Conservation (phyloP, 2,113 vertebrate species). For the Panurus biarmicus region DNA sequence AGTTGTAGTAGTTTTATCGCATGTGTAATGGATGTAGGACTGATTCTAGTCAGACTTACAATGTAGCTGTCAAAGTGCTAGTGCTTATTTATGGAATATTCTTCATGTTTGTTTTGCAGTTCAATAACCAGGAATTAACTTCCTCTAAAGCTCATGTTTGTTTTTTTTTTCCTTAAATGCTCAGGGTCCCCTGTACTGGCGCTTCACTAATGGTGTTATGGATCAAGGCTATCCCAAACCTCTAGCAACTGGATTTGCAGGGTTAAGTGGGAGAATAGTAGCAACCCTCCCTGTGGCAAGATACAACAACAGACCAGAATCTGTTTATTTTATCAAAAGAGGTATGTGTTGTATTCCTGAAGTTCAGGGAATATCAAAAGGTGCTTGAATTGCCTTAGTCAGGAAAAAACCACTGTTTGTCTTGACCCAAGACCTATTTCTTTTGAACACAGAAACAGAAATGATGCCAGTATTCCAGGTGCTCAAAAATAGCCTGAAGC, state of each 20-base stretch:
- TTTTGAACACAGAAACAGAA: neutral
- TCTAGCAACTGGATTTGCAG: slow-evolving; percentile 80
- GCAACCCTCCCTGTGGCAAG: slow-evolving; percentile 85
- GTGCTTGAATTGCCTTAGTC: neutral
- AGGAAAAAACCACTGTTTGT: neutral
- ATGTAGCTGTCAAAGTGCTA: neutral
- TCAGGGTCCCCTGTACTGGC: slow-evolving; percentile 87
- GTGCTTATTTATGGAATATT: neutral
- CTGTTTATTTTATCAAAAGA: slow-evolving; percentile 93
- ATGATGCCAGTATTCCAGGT: neutral
- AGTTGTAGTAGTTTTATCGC: neutral
- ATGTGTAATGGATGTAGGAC: neutral
- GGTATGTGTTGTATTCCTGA: slow-evolving; percentile 57
- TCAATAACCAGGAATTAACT: neutral
- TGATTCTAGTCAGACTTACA: neutral
- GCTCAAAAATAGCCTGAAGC: neutral
- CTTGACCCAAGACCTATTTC: neutral
- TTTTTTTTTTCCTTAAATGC: neutral
- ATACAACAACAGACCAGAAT: slow-evolving; percentile 76
- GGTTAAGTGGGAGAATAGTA: slow-evolving; percentile 80
- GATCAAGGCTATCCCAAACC: slow-evolving; percentile 83
- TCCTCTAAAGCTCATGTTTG: neutral
- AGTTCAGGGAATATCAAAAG: neutral
- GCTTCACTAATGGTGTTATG: slow-evolving; percentile 83
- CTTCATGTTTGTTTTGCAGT: neutral